Evolutionary conservation across 2,113 vertebrate species (phyloP).

Genomic region (Chaetodon trifascialis): DNA sequence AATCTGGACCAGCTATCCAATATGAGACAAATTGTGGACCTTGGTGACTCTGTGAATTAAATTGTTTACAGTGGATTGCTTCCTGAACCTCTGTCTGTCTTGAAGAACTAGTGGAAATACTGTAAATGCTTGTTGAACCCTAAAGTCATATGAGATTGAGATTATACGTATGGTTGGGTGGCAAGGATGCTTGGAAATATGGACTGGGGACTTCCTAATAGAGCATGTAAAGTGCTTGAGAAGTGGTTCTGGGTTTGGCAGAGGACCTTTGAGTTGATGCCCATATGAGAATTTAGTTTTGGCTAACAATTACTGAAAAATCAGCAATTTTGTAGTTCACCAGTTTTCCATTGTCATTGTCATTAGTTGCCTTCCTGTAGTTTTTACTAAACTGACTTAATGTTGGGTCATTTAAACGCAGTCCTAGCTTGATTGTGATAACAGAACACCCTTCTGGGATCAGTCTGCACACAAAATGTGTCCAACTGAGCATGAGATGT

Average conservation of each 20-base stretch:
- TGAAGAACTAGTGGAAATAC: conserved; percentile 43
- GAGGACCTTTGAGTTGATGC: conserved; percentile 7
- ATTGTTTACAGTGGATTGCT: conserved; percentile 64
- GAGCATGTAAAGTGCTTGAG: conserved; percentile 59
- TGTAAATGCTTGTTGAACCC: conserved; percentile 46
- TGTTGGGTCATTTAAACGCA: neutral
- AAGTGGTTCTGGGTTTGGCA: conserved; percentile 56
- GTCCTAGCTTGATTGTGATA: neutral
- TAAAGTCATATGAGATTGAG: conserved; percentile 55
- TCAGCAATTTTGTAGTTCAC: neutral
- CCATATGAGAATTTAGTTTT: conserved; percentile 13
- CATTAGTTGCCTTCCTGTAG: neutral
- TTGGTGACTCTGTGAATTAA: conserved; percentile 63
- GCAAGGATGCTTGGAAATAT: conserved; percentile 45
- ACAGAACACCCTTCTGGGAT: neutral
- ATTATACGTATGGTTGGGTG: conserved; percentile 51
- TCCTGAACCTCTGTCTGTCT: conserved; percentile 52
- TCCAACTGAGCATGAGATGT: neutral
- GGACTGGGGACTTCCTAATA: conserved; percentile 53
- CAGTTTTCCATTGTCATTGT: neutral
- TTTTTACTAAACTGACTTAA: neutral
- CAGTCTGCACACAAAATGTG: neutral
- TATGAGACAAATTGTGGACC: conserved; percentile 59
- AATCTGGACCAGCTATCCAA: conserved; percentile 54
- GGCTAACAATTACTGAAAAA: neutral